These are phyloP conservation scores for Allophyes oxyacanthae DNA, from an alignment of 2,888 invertebrate species.

Conservation along the genomic window DNA sequence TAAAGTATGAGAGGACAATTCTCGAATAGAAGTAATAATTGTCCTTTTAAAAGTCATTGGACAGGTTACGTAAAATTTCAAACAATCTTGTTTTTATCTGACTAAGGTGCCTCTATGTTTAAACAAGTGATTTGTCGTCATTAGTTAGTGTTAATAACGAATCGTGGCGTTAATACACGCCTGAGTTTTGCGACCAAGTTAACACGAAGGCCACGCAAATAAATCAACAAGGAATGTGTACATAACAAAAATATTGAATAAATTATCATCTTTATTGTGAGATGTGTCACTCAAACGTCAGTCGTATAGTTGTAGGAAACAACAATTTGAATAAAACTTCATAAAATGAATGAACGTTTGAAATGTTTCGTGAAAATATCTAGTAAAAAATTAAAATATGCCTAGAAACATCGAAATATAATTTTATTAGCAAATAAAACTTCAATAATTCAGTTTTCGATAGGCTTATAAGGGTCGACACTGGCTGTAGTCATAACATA, in stretches of 20 bases:
- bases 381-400: constrained; percentile 21
- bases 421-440: background rate
- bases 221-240: constrained; percentile 35
- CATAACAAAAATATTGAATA: constrained; percentile 32
- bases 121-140: constrained; percentile 63
- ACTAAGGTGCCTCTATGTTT: constrained; percentile 53
- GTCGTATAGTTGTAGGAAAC: constrained; percentile 18
- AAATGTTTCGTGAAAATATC: constrained; percentile 4
- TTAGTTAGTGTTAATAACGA: constrained; percentile 61
- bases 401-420: background rate
- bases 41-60: background rate
- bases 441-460: constrained; percentile 10
- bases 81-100: constrained; percentile 19
- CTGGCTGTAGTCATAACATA: constrained; percentile 4
- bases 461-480: constrained; percentile 3
- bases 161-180: constrained; percentile 42
- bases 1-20: too few relatives aligned
- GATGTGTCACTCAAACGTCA: constrained; percentile 35
- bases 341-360: constrained; percentile 1
- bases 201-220: constrained; percentile 54
- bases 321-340: constrained; percentile 10
- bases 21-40: too few relatives aligned
- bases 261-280: constrained; percentile 42
- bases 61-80: constrained; percentile 3
- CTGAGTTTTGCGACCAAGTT: constrained; percentile 38